Base-by-base conservation (phyloP, 2,797 vertebrate genomes). In the Gadopsis marmoratus region DNA sequence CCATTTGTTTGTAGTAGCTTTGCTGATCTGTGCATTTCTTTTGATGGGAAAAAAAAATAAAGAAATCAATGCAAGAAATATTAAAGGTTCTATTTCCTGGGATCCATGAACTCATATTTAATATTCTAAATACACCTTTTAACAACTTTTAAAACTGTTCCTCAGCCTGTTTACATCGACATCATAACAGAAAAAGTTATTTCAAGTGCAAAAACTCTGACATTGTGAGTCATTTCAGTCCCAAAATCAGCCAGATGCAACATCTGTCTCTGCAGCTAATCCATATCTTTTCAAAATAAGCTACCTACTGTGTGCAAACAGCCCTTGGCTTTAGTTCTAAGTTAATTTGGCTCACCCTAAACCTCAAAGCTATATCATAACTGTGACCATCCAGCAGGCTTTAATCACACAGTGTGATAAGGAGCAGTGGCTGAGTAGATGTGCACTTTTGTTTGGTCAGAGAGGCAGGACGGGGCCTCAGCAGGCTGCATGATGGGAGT, bases 1-100 rank as follows among this genome's bases (percentile, higher is more conserved):
- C 96, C 91, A 95, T 95, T 95, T 96, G 95, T 97, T 96, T 96
- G 95, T 97, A 96, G 95, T 95, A 96, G 96, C 96, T 95, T 96
- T 96, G 95, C 95, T 96, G 93, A 94, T 91, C 95, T 95, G 97
- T 96, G 96, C 95, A 89, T 96, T 95, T 96, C 91, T 95, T 96
- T 96, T 95, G 91, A 95, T 95, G 95, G 94, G 86, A 93, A 89
- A 88, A 95, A 96, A 94, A n/a, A n/a, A n/a, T 93, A 92, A 97
- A 97, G 92, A 96, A 94, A 95, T 95, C 91, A 95, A 90, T 96
- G 96, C 97, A 97, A 97, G 96, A 97, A 76, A 71, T 45, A 39
- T 56, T 60, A 3, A 14, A 26, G 23, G n/a, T 58, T 4, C 6
- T 31, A 31, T 65, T 63, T 1, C 9, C 39, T 31, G 3, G 43